Conservation (phyloP, 2,797 vertebrate genomes). For the Sebastes trivittatus region DNA sequence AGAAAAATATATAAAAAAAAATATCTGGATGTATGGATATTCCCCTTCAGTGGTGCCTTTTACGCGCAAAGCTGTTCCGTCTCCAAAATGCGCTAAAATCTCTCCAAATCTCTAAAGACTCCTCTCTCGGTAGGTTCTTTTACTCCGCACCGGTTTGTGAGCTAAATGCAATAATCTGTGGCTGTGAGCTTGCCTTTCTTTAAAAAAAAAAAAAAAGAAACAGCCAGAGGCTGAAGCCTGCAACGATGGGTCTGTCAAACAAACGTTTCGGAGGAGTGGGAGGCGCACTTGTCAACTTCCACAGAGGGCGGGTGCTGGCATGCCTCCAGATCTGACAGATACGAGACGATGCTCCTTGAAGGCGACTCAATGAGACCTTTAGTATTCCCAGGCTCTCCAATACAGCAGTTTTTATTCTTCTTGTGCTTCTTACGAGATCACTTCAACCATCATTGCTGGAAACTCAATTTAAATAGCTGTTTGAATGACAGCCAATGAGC, state of each 20-base stretch:
- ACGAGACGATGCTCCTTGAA: constrained; percentile 58
- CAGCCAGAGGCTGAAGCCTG: constrained; percentile 81
- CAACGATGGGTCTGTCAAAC: constrained; percentile 77
- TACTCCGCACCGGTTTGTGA: constrained; percentile 83
- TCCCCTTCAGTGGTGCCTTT: constrained; percentile 35
- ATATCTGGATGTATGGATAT: too few relatives aligned
- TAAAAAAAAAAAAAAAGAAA: constrained; percentile 79
- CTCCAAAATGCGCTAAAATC: constrained; percentile 36
- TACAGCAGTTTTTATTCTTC: not conserved
- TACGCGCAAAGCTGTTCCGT: constrained; percentile 46
- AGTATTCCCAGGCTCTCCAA: not conserved
- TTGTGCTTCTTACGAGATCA: not conserved
- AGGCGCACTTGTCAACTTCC: constrained; percentile 74
- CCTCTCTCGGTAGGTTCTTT: constrained; percentile 79
- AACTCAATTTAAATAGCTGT: not conserved
- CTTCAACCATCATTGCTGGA: not conserved
- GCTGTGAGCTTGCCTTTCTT: constrained; percentile 86
- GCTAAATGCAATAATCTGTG: constrained; percentile 87
- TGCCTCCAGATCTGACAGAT: constrained; percentile 71
- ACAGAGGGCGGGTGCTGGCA: constrained; percentile 80
- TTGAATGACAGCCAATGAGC: not conserved
- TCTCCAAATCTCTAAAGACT: too few relatives aligned
- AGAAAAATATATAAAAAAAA: too few relatives aligned
- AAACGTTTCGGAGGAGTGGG: constrained; percentile 61
- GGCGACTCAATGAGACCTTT: constrained; percentile 37